Evolutionary conservation across 2,888 invertebrate species (phyloP).

Genomic region (Platycheirus rosarum): DNA sequence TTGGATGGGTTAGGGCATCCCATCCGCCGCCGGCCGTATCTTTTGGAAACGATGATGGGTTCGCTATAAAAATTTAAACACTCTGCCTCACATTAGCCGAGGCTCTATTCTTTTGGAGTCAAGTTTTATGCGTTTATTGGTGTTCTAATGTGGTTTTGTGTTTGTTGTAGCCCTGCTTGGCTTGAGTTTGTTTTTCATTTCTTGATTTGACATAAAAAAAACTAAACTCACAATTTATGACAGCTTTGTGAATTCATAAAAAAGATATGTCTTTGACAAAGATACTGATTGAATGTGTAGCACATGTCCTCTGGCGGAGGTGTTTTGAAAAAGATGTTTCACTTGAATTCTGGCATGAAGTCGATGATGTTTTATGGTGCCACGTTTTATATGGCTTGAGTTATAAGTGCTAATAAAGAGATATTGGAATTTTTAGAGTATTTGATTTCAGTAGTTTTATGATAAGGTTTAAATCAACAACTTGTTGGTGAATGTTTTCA

Average conservation of each 20-base stretch:
- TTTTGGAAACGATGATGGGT: constrained; percentile 38
- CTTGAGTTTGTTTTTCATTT: constrained; percentile 36
- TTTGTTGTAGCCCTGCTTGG: constrained; percentile 13
- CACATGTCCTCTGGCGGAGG: constrained; percentile 46
- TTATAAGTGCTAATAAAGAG: constrained; percentile 40
- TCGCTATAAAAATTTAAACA: constrained; percentile 34
- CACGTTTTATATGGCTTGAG: constrained; percentile 9
- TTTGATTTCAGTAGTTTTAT: constrained; percentile 49
- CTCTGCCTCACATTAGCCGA: constrained; percentile 49
- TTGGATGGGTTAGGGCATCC: neutral
- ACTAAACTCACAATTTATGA: constrained; percentile 20
- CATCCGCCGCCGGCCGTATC: constrained; percentile 5
- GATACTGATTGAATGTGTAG: neutral
- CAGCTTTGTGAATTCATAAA: constrained; percentile 11
- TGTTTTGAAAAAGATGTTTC: constrained; percentile 16
- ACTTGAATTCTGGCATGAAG: constrained; percentile 41
- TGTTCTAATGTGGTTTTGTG: constrained; percentile 57
- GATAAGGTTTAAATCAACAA: constrained; percentile 29
- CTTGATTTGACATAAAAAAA: constrained; percentile 8
- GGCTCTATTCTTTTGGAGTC: constrained; percentile 6
- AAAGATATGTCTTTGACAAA: constrained; percentile 2
- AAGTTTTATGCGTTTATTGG: constrained; percentile 62
- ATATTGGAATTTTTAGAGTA: constrained; percentile 10
- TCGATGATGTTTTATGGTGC: constrained; percentile 32
- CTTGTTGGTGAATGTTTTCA: too few species aligned